Evolutionary conservation across 2,888 invertebrate species (phyloP).

Genomic region (Theretra japonica): DNA sequence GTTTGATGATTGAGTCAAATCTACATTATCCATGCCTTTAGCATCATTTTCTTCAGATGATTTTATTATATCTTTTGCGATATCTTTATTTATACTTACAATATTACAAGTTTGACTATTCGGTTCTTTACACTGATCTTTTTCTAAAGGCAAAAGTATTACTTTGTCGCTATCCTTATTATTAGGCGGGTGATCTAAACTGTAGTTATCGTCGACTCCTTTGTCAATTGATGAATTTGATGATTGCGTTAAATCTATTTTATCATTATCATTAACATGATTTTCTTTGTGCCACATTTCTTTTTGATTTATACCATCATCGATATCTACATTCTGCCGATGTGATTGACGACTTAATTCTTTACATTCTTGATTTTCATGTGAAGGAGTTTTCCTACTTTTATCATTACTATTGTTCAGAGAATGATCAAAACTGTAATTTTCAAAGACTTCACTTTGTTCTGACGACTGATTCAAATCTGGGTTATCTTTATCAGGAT

Average conservation of each 20-base stretch:
- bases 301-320: constrained; percentile 13
- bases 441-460: constrained; percentile 55
- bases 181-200: background rate
- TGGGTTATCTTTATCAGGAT: background rate
- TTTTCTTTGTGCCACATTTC: too few relatives aligned
- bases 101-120: too few relatives aligned
- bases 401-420: too few relatives aligned
- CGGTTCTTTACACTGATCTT: background rate
- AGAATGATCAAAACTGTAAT: constrained; percentile 47
- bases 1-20: constrained; percentile 65
- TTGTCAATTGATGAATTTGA: constrained; percentile 47
- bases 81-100: too few relatives aligned
- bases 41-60: too few relatives aligned
- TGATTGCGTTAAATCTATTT: constrained; percentile 68
- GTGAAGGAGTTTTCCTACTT: too few relatives aligned
- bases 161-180: background rate
- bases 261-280: constrained; percentile 17
- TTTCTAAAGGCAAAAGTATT: background rate
- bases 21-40: constrained; percentile 46
- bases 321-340: too few relatives aligned
- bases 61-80: too few relatives aligned
- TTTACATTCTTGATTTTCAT: constrained; percentile 54
- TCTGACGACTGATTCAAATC: constrained; percentile 11
- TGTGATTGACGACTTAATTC: background rate
- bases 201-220: background rate